phyloP scores from a whole-genome alignment of 2,113 vertebrate genomes.

The Arvicanthis niloticus region DNA sequence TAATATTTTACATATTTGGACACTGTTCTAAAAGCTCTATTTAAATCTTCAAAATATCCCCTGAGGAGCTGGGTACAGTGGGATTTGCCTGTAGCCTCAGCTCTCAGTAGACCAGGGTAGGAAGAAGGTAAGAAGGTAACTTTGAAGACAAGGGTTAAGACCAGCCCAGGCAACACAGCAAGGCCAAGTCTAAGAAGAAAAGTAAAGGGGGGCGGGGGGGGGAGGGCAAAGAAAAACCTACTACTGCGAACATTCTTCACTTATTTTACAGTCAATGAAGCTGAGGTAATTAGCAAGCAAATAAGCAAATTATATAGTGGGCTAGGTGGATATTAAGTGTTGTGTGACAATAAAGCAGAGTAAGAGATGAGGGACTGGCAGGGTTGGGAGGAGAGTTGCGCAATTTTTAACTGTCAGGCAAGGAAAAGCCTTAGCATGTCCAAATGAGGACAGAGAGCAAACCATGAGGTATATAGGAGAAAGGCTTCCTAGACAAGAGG shows the following conservation, averaged over 20 bases:
- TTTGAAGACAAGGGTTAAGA: background rate
- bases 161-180: background rate
- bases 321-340: background rate
- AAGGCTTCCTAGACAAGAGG: background rate
- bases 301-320: slow-evolving; percentile 11
- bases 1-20: background rate
- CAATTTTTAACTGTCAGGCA: slow-evolving; percentile 5
- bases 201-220: too few relatives aligned
- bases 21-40: slow-evolving; percentile 2
- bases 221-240: background rate
- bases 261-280: slow-evolving; percentile 48
- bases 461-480: background rate
- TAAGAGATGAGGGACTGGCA: background rate
- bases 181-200: background rate
- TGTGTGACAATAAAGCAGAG: background rate
- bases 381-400: background rate
- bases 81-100: background rate
- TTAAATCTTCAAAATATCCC: slow-evolving; percentile 24
- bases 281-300: slow-evolving; percentile 14
- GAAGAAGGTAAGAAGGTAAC: background rate
- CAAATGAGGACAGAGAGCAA: background rate
- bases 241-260: background rate
- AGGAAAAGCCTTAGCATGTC: background rate
- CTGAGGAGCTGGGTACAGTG: background rate
- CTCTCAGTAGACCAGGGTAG: background rate